Evolutionary conservation across 2,113 vertebrate genomes (phyloP).

Genomic region (Alouatta palliata): DNA sequence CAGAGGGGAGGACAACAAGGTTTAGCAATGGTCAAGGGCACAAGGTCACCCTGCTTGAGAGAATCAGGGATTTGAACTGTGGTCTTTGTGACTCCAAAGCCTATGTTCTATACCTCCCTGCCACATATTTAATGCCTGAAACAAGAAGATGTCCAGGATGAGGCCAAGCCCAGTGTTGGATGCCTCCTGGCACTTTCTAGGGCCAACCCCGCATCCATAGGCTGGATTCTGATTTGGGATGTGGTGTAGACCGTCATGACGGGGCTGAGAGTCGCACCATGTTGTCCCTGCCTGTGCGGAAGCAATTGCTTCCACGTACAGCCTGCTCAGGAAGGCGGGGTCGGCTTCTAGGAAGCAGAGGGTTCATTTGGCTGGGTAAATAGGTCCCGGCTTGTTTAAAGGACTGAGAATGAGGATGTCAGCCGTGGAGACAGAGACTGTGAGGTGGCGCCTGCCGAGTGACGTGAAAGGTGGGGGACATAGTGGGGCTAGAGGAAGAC

Average conservation of each 20-base stretch:
- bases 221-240: neutral
- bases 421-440: neutral
- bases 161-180: rapidly evolving
- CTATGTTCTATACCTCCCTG: neutral
- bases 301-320: rapidly evolving
- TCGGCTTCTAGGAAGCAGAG: neutral
- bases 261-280: rapidly evolving
- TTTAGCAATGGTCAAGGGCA: neutral
- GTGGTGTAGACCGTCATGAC: rapidly evolving
- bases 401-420: neutral
- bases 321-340: neutral
- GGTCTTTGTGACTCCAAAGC: neutral
- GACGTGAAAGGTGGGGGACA: rapidly evolving
- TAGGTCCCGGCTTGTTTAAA: neutral
- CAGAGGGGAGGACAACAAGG: neutral
- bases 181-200: neutral
- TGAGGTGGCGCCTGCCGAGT: no score
- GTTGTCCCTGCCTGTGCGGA: rapidly evolving
- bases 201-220: rapidly evolving
- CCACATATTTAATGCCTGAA: neutral
- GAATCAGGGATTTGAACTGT: neutral
- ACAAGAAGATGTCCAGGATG: neutral
- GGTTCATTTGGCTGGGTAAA: neutral
- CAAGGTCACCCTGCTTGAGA: neutral
- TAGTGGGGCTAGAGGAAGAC: rapidly evolving